Base-by-base conservation (phyloP, 2,888 invertebrate genomes). In the Buathra laborator region DNA sequence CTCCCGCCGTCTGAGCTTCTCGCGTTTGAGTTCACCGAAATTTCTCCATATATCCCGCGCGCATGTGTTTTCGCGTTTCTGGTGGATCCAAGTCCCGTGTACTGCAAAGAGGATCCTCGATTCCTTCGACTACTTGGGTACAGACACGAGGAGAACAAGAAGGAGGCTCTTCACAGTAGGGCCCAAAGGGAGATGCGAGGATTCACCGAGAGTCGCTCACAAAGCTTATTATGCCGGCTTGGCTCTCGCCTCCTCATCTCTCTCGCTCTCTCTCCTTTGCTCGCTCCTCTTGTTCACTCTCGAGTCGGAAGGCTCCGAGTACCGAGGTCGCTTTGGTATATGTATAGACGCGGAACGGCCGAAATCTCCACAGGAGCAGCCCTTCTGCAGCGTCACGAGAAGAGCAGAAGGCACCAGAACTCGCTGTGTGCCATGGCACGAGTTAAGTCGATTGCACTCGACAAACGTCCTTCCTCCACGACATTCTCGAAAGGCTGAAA, bases 381-480 rank as follows among this genome's bases (percentile, higher is more conserved):
- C 51, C 75, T 76, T 79, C 79, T 19, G 78, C 70, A 46, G 53
- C 74, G 62, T 74, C 74, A 46, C 51, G 44, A 48, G 16, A 75
- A 75, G 62, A 79, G 59, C 24, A 66, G 29, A 16, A 72, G 19
- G 51, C 48, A 68, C 53, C 29, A 67, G 59, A 44, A 68, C 78
- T 77, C 82, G 86, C 88, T 87, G 88, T 89, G 81, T 86, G 87
- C 87, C 89, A 86, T 89, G 88, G 86, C 86, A 89, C 90, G 86
- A 91, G 90, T 90, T 90, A 91, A 91, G 90, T 92, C 88, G 91
- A 92, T 91, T 91, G 88, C 88, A 91, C 92, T 92, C 89, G 88
- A 91, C 88, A 87, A 89, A 88, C 90, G 89, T 91, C 90, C 90
- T 91, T 90, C 90, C 89, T 87, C 37, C 84, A 86, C 89, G 86